Evolutionary conservation across 2,888 invertebrate genomes (phyloP), one percentile per base, ranked within the genome.

Genomic region (Drosophila demipolita): DNA sequence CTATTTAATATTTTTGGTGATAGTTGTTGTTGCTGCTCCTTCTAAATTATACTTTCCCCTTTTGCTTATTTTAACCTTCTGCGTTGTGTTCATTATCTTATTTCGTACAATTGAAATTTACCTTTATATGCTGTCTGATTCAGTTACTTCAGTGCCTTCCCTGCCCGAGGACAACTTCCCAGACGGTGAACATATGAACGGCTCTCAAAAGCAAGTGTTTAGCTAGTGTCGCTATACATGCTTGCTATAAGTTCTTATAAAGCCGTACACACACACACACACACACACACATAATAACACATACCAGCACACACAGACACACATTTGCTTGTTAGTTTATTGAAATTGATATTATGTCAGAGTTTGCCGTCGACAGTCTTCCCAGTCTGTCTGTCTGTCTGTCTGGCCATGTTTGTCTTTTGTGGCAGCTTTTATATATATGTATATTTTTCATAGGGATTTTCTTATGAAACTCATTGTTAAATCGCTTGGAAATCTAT

Each of bases 251-350:
- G 78, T 64, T 78, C 45, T 33, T 57, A 65, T 77, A 69, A 48
- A 55, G 62, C 38, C 35, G 29, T 29, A 29, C 23, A 15, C 26
- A 4, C 54, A 38, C 48, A 64, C 50, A 60, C 29, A 9, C 48
- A 26, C 40, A 52, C 9, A 52, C 26, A 45, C n/a, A 50, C 8
- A 49, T 32, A 29, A 5, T 6, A 0, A 52, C 26, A 45, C 23
- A 50, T 3, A 49, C 5, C 29, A 29, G 29, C 29, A 29, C 35
- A 29, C 33, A 3, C 9, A 35, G 33, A 38, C 29, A 42, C 63
- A 78, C 81, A 83, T 85, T 79, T 83, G 82, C 72, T 86, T 85
- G 85, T 86, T 88, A 83, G 88, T 86, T 86, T 85, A 85, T 86
- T 85, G 85, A 85, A 85, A 85, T 85, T 86, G 85, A 85, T 85